These are phyloP conservation scores for Phocoena phocoena DNA, from an alignment of 2,113 vertebrate species.

Conservation along the genomic window DNA sequence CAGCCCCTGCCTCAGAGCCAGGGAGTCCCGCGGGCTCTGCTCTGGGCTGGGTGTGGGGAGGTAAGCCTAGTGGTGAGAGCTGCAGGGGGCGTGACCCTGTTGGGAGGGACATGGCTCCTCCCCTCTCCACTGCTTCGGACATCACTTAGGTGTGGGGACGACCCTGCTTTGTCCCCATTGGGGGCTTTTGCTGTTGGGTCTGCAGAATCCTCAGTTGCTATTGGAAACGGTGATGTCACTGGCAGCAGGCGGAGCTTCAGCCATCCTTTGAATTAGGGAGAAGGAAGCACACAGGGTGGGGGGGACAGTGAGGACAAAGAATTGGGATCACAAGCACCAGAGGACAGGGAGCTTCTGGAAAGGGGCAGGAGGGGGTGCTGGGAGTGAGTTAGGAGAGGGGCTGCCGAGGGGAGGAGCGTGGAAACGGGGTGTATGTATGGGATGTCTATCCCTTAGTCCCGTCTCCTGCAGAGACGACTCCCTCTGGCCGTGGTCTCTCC, in stretches of 20 bases:
- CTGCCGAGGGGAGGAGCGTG: too few species aligned
- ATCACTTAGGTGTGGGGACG: background rate
- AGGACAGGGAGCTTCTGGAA: background rate
- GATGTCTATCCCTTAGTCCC: accelerated
- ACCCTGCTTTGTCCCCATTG: constrained; percentile 17
- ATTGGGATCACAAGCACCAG: background rate
- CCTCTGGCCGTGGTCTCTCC: background rate
- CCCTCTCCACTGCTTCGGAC: background rate
- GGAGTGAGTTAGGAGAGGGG: accelerated
- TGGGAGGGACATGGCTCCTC: too few species aligned
- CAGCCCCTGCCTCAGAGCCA: background rate
- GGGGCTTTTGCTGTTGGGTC: constrained; percentile 27
- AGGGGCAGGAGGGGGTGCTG: background rate
- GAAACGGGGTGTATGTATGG: too few species aligned
- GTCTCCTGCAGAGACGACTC: background rate
- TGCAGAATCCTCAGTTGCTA: constrained; percentile 66
- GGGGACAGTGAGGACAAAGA: constrained; percentile 17
- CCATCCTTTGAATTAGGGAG: background rate
- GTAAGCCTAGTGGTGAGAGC: background rate
- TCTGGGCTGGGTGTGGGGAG: too few species aligned
- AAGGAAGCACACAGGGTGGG: background rate
- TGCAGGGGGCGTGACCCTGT: background rate
- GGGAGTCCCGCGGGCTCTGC: background rate
- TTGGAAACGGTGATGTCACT: constrained; percentile 74
- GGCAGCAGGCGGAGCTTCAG: constrained; percentile 50